A percentile compares a stretch with the other conserved stretches of the same genome.
Evolutionary conservation across 2,113 vertebrate genomes (phyloP).

Genomic region (Hypocryptadius cinnamomeus): DNA sequence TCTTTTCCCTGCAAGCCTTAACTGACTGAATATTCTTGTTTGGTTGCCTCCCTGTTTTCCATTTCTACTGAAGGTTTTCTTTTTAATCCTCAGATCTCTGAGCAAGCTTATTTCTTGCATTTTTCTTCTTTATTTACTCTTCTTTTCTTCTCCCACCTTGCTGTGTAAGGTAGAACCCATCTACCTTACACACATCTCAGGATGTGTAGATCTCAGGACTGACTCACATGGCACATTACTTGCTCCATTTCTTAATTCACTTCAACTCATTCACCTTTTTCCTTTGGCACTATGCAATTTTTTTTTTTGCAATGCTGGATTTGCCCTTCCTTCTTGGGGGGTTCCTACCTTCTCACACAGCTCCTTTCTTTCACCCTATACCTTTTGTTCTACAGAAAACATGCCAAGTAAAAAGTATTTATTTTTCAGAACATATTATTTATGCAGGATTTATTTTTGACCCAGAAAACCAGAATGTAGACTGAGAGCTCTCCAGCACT

Average conservation of each 20-base stretch:
- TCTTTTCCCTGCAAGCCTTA: slow-evolving; percentile 62
- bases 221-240: background rate
- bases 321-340: background rate
- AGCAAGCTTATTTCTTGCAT: slow-evolving; percentile 31
- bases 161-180: background rate
- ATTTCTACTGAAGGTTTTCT: slow-evolving; percentile 54
- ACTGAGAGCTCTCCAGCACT: background rate
- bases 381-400: background rate
- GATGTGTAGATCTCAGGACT: background rate
- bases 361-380: background rate
- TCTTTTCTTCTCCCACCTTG: background rate
- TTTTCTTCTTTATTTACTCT: slow-evolving; percentile 15
- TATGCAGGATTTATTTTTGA: background rate
- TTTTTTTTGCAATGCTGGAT: background rate
- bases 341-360: background rate
- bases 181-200: background rate
- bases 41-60: slow-evolving; percentile 65
- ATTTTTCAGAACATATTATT: background rate
- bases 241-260: background rate
- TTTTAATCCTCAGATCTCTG: slow-evolving; percentile 59
- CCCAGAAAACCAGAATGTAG: background rate
- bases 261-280: background rate
- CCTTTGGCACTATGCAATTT: background rate
- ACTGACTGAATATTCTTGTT: slow-evolving; percentile 67
- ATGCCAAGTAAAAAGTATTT: background rate